phyloP scores from a whole-genome alignment of 2,888 invertebrate genomes.

The Lithosia quadra region DNA sequence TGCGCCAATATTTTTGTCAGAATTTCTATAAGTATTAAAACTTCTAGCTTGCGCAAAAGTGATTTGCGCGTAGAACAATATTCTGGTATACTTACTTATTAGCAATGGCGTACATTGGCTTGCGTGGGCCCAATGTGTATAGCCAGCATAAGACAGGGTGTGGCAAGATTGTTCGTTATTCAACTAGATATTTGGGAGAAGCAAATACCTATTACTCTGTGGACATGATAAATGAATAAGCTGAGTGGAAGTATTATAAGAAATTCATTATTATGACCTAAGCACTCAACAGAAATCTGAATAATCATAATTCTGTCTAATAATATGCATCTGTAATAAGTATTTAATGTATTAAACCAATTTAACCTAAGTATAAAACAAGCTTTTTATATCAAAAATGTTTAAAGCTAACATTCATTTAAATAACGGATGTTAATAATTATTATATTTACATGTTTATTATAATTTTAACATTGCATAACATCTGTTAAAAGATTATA shows the following conservation, averaged over 20 bases:
- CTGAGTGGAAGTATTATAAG: too few species aligned
- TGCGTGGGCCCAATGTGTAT: neutral
- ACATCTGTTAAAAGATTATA: neutral
- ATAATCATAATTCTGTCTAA: neutral
- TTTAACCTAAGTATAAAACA: neutral
- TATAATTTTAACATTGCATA: constrained; percentile 2
- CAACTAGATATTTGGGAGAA: neutral
- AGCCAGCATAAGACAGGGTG: neutral
- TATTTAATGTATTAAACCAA: neutral
- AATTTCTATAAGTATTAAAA: too few species aligned
- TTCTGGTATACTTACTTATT: neutral
- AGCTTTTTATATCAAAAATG: neutral
- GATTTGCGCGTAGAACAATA: neutral
- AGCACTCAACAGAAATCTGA: neutral
- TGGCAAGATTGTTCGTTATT: neutral
- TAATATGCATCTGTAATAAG: neutral
- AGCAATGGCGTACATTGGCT: neutral
- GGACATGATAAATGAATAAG: neutral
- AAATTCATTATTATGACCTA: neutral
- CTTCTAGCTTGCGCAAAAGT: neutral
- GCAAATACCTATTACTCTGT: neutral
- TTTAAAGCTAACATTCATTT: neutral
- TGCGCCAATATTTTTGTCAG: neutral
- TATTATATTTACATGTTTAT: neutral
- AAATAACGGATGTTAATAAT: neutral